Percentiles rank a stretch among this genome's conserved stretches.
Conservation (phyloP, 2,797 vertebrate genomes). For the Acanthiza pusilla region DNA sequence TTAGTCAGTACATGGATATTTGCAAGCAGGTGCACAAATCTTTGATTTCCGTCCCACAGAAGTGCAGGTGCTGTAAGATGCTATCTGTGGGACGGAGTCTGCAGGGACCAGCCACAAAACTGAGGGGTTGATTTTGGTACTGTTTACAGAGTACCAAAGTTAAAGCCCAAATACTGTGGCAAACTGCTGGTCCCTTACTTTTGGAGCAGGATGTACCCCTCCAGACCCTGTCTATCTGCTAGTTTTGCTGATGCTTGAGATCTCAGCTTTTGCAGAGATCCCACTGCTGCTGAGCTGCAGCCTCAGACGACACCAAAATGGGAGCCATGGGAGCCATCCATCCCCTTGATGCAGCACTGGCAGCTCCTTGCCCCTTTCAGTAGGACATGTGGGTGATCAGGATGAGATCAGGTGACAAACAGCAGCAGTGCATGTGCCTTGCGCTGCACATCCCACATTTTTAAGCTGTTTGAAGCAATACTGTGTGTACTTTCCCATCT, state of each 20-base stretch:
- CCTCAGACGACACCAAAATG: neutral
- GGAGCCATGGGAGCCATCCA: neutral
- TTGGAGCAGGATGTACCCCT: rapidly evolving
- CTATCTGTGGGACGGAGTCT: neutral
- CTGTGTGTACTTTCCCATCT: neutral
- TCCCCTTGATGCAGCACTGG: neutral
- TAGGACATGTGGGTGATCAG: rapidly evolving
- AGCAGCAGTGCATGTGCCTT: neutral
- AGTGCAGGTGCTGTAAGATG: neutral
- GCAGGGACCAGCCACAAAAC: neutral
- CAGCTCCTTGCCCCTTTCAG: neutral
- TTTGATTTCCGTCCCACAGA: neutral
- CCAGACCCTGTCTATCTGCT: neutral
- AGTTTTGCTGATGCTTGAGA: neutral
- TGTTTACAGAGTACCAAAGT: neutral
- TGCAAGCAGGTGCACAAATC: neutral
- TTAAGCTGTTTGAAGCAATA: neutral
- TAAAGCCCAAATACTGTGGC: neutral
- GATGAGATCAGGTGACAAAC: neutral
- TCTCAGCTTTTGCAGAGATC: neutral
- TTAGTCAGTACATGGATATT: neutral
- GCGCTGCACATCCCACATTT: neutral
- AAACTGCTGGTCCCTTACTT: rapidly evolving
- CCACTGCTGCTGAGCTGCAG: rapidly evolving
- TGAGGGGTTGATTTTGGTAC: neutral